Percentiles rank a stretch among this genome's conserved stretches.
These are phyloP conservation scores for Synergus laeviventris DNA, from an alignment of 2,888 invertebrate genomes.

Conservation along the genomic window DNA sequence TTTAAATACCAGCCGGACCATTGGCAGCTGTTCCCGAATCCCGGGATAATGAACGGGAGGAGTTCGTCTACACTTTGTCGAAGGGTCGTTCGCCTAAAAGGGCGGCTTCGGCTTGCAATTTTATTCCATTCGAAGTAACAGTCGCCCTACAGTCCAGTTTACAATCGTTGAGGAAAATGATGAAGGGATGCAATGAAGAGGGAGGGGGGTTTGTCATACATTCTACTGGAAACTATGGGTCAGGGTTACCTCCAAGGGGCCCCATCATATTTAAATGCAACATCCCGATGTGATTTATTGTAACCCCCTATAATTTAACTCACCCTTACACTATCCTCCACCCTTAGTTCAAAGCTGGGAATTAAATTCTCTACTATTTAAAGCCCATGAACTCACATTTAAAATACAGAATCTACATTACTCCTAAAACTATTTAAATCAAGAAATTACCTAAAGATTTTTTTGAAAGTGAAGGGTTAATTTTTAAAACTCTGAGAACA, in stretches of 20 bases:
- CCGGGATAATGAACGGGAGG: slow-evolving; percentile 36
- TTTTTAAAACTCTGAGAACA: too few relatives aligned
- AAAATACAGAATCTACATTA: background rate
- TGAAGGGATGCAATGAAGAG: slow-evolving; percentile 37
- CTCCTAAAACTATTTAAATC: background rate
- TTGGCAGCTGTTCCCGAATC: slow-evolving; percentile 36
- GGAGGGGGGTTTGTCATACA: slow-evolving; percentile 55
- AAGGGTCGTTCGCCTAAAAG: slow-evolving; percentile 43
- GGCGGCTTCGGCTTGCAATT: slow-evolving; percentile 22
- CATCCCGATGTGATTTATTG: slow-evolving; percentile 44
- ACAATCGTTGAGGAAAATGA: slow-evolving; percentile 51
- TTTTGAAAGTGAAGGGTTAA: background rate
- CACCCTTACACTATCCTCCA: slow-evolving; percentile 6
- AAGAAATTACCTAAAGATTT: background rate
- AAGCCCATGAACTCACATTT: slow-evolving; percentile 52
- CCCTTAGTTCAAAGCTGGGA: slow-evolving; percentile 47
- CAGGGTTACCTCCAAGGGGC: slow-evolving; percentile 66
- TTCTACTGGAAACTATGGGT: slow-evolving; percentile 70
- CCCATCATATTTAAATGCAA: slow-evolving; percentile 39
- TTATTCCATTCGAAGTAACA: slow-evolving; percentile 28
- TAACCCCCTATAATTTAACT: slow-evolving; percentile 28
- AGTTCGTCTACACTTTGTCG: slow-evolving; percentile 42
- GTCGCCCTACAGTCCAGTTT: slow-evolving; percentile 57
- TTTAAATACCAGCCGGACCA: slow-evolving; percentile 30
- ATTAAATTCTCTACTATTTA: slow-evolving; percentile 66